Evolutionary conservation across 2,888 invertebrate genomes (phyloP).

Genomic region (Yponomeuta sedellus): DNA sequence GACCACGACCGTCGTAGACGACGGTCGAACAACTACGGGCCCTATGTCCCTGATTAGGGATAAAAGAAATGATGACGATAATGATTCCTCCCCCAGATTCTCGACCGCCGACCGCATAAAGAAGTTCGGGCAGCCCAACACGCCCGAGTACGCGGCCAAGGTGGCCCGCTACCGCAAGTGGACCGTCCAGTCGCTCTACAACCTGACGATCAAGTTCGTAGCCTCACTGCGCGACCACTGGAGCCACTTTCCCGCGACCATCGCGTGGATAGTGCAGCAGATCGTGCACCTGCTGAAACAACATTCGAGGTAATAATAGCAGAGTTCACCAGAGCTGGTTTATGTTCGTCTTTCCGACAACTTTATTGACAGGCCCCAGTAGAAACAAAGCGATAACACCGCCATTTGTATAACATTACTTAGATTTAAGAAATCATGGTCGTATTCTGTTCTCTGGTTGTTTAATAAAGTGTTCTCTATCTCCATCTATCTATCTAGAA

Average conservation of each 20-base stretch:
- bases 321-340: neutral
- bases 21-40: too few relatives aligned
- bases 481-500: too few relatives aligned
- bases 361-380: too few relatives aligned
- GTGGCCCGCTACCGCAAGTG: conserved; percentile 87
- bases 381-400: too few relatives aligned
- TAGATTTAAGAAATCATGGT: too few relatives aligned
- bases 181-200: conserved; percentile 86
- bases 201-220: conserved; percentile 88
- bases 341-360: neutral
- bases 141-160: conserved; percentile 82
- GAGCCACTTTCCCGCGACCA: conserved; percentile 91
- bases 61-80: neutral
- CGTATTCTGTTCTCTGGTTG: too few relatives aligned
- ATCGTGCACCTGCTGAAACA: conserved; percentile 78
- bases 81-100: conserved; percentile 38
- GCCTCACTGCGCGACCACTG: conserved; percentile 88
- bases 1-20: too few relatives aligned
- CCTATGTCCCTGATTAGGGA: too few relatives aligned
- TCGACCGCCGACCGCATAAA: conserved; percentile 70
- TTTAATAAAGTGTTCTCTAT: too few relatives aligned
- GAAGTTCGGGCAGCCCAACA: conserved; percentile 87
- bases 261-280: conserved; percentile 94
- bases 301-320: conserved; percentile 51
- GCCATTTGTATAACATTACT: too few relatives aligned